Percentiles rank a stretch among this genome's conserved stretches.
These are phyloP conservation scores for Apostichopus californicus DNA, from an alignment of 35 echinoderm and acorn worm species.

Conservation along the genomic window DNA sequence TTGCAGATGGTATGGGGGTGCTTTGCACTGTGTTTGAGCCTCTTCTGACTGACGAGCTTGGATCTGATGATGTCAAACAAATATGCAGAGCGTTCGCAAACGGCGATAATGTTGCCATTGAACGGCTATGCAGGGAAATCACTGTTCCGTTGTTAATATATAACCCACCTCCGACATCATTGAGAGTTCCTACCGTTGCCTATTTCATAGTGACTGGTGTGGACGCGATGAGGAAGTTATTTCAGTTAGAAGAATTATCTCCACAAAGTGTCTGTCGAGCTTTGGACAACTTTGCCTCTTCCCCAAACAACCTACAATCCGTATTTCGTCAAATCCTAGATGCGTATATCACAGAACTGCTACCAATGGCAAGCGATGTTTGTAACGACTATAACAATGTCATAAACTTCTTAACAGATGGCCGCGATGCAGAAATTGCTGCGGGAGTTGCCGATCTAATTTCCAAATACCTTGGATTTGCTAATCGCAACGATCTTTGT, in stretches of 20 bases:
- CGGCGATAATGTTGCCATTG: not conserved
- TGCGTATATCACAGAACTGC: no score
- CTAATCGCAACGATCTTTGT: no score
- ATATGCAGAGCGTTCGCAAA: not conserved
- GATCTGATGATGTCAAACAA: not conserved
- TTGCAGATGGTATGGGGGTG: not conserved
- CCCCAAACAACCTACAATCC: no score
- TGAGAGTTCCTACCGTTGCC: not conserved
- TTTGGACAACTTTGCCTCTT: no score
- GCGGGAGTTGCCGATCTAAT: no score
- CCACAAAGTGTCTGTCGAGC: no score
- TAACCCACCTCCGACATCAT: not conserved
- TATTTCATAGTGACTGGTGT: not conserved
- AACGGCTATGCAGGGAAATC: not conserved
- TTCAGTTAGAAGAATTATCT: not conserved
- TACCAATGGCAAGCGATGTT: no score
- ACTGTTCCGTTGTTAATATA: not conserved
- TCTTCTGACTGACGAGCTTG: not conserved
- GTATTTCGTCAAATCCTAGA: no score
- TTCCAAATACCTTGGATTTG: no score
- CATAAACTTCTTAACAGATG: no score
- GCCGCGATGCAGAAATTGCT: no score
- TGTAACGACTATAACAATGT: no score
- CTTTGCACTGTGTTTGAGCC: constrained; percentile 36
- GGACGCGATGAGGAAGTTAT: not conserved